Evolutionary conservation across 2,113 vertebrate species (phyloP).

Genomic region (Romanogobio albipinnatus): DNA sequence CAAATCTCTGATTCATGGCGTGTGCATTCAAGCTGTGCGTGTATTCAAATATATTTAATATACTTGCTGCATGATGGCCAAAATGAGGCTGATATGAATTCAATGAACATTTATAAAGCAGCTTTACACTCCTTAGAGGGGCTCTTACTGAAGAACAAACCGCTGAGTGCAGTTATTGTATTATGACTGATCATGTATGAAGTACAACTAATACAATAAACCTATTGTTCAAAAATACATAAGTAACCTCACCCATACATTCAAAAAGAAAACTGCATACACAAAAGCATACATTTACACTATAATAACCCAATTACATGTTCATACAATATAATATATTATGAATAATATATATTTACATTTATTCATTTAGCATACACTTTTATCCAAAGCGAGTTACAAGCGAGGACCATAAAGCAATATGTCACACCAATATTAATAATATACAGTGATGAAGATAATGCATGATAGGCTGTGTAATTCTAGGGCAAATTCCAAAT

Average conservation of each 20-base stretch:
- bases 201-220: neutral
- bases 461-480: too few species aligned
- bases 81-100: conserved; percentile 23
- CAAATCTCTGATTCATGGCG: conserved; percentile 13
- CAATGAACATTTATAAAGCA: conserved; percentile 29
- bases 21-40: neutral
- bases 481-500: neutral
- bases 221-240: neutral
- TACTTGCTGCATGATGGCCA: conserved; percentile 17
- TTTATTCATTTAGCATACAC: neutral
- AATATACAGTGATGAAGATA: neutral
- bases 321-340: neutral
- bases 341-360: neutral
- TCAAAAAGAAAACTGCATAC: neutral
- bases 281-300: neutral
- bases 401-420: neutral
- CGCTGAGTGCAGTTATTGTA: conserved; percentile 5
- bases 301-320: neutral
- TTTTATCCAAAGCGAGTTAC: neutral
- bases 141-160: conserved; percentile 25
- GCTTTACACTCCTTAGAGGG: conserved; percentile 3
- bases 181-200: conserved; percentile 23
- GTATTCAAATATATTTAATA: conserved; percentile 33
- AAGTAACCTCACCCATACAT: neutral
- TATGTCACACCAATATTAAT: neutral